Evolutionary conservation across 2,888 invertebrate species (phyloP).

Genomic region (Cerceris rybyensis): DNA sequence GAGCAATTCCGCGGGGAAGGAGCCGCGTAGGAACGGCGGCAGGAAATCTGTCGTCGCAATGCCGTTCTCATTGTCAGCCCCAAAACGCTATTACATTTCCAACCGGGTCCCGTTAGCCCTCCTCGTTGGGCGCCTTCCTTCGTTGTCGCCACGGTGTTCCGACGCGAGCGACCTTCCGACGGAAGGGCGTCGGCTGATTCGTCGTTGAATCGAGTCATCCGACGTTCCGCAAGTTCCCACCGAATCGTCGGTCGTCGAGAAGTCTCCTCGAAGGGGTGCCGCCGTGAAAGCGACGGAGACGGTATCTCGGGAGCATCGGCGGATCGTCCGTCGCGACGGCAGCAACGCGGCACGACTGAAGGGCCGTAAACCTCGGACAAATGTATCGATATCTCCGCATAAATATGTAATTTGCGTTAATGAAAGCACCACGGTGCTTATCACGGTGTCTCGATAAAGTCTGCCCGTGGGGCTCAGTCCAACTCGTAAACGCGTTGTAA

Average conservation of each 20-base stretch:
- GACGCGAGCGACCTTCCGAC: neutral
- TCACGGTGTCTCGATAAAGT: neutral
- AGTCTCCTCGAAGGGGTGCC: no score
- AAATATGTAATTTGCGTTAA: conserved; percentile 29
- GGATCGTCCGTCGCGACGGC: neutral
- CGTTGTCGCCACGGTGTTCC: neutral
- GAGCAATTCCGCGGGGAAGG: conserved; percentile 35
- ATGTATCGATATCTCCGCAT: neutral
- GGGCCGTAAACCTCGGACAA: conserved; percentile 3
- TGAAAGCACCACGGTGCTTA: conserved; percentile 6
- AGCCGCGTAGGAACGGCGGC: conserved; percentile 59
- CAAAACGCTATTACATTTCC: conserved; percentile 61
- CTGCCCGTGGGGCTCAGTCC: neutral
- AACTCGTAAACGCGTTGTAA: conserved; percentile 12
- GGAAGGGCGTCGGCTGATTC: neutral
- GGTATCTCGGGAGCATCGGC: no score
- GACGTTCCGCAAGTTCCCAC: no score
- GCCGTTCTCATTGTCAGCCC: conserved; percentile 62
- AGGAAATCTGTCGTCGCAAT: conserved; percentile 60
- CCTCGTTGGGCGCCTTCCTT: conserved; percentile 15
- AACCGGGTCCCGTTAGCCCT: conserved; percentile 48
- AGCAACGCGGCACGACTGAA: neutral
- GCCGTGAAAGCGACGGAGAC: no score
- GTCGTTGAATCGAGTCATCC: no score
- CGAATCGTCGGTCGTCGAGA: no score